phyloP scores from a whole-genome alignment of 2,797 vertebrate genomes.

The Mallotus villosus region DNA sequence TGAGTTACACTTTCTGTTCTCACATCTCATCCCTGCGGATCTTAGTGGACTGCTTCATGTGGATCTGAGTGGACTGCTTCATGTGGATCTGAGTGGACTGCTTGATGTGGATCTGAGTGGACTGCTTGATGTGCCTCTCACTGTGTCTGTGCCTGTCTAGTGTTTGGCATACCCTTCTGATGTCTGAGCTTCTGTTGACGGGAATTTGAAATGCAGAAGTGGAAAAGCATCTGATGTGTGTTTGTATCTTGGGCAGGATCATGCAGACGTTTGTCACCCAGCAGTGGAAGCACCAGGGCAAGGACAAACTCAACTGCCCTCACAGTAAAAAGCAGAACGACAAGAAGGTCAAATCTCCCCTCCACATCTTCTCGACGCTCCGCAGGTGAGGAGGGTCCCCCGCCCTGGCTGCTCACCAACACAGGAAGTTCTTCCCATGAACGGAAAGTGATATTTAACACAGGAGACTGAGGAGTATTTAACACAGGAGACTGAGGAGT shows the following conservation, averaged over 20 bases:
- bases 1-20: slow-evolving; percentile 60
- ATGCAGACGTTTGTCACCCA: slow-evolving; percentile 92
- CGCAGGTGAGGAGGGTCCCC: slow-evolving; percentile 74
- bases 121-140: neutral
- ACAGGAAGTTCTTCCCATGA: no score
- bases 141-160: neutral
- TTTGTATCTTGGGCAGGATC: slow-evolving; percentile 66
- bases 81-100: neutral
- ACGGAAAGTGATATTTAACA: no score
- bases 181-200: neutral
- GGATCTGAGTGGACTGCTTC: neutral
- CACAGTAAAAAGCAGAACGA: slow-evolving; percentile 84
- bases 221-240: neutral
- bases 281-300: slow-evolving; percentile 86
- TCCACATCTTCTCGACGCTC: slow-evolving; percentile 88
- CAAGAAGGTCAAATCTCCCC: slow-evolving; percentile 87
- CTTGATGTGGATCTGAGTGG: neutral
- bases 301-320: slow-evolving; percentile 83
- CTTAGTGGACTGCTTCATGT: neutral
- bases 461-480: no score
- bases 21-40: neutral
- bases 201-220: neutral
- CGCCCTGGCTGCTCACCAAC: no score
- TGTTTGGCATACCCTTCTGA: neutral
- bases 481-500: no score